phyloP scores from a whole-genome alignment of 2,113 vertebrate species.

The Oceanodroma tethys region DNA sequence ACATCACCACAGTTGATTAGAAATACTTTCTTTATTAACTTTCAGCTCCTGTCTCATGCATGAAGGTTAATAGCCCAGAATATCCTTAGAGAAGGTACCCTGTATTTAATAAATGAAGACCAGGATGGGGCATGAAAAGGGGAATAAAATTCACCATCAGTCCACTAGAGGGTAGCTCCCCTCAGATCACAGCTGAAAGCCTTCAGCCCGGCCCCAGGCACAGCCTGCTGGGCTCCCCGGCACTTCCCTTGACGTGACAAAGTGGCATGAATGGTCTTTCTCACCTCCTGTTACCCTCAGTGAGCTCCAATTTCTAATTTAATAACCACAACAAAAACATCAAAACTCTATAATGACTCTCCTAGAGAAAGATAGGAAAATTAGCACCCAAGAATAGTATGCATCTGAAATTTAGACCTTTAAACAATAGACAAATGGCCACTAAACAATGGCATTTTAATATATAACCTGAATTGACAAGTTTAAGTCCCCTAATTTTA shows the following conservation, averaged over 20 bases:
- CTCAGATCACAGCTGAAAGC: background rate
- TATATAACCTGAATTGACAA: constrained; percentile 11
- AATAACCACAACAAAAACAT: constrained; percentile 4
- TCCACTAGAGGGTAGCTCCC: constrained; percentile 71
- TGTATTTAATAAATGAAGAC: constrained; percentile 6
- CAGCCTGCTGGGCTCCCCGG: background rate
- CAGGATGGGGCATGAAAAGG: background rate
- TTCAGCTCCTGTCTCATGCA: constrained; percentile 44
- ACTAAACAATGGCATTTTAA: constrained; percentile 24
- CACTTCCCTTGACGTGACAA: background rate
- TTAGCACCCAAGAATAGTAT: background rate
- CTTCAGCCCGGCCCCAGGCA: background rate
- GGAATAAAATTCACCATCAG: constrained; percentile 36
- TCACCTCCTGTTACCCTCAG: background rate
- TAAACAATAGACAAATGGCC: constrained; percentile 34
- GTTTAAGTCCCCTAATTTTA: background rate
- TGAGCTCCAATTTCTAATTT: constrained; percentile 13
- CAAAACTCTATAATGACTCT: background rate
- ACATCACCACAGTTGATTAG: constrained; percentile 54
- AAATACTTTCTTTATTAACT: constrained; percentile 68
- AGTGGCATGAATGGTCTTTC: background rate
- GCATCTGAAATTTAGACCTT: constrained; percentile 23
- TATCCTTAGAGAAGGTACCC: constrained; percentile 5
- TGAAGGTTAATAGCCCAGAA: constrained; percentile 64
- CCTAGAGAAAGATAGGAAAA: background rate